Base-by-base conservation (phyloP, 1,140 invertebrate genomes). In the Musca vetustissima region DNA sequence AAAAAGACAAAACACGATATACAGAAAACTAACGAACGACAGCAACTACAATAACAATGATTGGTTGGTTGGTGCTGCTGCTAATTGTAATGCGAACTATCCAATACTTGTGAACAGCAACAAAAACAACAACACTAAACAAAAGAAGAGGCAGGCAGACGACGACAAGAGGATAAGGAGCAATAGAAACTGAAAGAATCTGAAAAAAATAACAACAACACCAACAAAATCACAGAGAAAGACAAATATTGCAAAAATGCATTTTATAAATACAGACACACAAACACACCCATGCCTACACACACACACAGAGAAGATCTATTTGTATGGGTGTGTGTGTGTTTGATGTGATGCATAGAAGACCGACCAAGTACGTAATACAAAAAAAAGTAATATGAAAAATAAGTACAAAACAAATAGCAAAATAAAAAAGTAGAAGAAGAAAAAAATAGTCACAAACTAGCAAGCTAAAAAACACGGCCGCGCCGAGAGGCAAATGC, bases 131-230 rank as follows among this genome's bases (percentile, higher is more conserved):
- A 13, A 43, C 7, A 7, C 36, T 43, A 43, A 28, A 28, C 3
- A 43, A 43, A 43, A 43, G 36, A 43, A 13, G 11, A 43, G 36
- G 36, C 36, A 43, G 6, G 11, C 28, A 28, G 36, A 11, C n/a
- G n/a, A n/a, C n/a, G n/a, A n/a, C n/a, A n/a, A n/a, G n/a, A n/a
- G n/a, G n/a, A n/a, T n/a, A n/a, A 43, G 22, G 57, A 61, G 11
- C 17, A 61, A 61, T 61, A 19, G 57, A 28, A 19, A 61, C 28
- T 36, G 57, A 32, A 61, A 28, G 22, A 57, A 57, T 25, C 28
- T 36, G 17, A 43, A 61, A 61, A 11, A 61, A 32, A 59, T 7
- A n/a, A n/a, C 4, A 2, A 25, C 22, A 55, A 9, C 22, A 55
- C 2, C 11, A 22, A 57, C 24, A 57, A 28, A 24, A 28, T 57